Conservation (phyloP, 2,113 vertebrate genomes). For the Hepsetus odoe region DNA sequence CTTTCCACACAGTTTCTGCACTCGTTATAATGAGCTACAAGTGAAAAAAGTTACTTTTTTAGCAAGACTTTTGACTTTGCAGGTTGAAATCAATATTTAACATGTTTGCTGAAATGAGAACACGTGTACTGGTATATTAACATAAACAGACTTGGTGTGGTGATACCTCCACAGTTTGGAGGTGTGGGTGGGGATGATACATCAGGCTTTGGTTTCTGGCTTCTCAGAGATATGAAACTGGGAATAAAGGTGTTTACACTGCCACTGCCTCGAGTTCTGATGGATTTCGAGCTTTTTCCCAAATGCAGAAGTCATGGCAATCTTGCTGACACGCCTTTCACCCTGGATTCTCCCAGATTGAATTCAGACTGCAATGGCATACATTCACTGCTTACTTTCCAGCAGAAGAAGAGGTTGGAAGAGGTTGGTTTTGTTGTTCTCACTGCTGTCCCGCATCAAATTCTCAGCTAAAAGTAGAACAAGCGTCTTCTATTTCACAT, state of each 20-base stretch:
- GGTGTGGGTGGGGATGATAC: not conserved
- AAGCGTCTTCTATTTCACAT: too few relatives aligned
- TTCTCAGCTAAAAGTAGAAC: too few relatives aligned
- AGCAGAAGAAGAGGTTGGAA: not conserved
- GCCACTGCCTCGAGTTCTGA: not conserved
- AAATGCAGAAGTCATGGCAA: not conserved
- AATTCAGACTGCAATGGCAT: not conserved
- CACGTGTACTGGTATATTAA: too few relatives aligned
- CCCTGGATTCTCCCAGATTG: not conserved
- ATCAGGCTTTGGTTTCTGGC: not conserved
- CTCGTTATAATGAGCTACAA: too few relatives aligned
- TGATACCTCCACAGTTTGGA: not conserved
- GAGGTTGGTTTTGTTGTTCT: too few relatives aligned
- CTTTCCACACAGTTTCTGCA: too few relatives aligned
- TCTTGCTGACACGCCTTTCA: conserved; percentile 6
- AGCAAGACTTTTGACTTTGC: too few relatives aligned
- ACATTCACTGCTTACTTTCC: not conserved
- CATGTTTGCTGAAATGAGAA: too few relatives aligned
- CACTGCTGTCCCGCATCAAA: too few relatives aligned
- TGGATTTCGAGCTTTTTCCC: not conserved
- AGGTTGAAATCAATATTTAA: too few relatives aligned
- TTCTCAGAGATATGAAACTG: not conserved
- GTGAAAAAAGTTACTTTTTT: not conserved
- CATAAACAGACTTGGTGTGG: too few relatives aligned
- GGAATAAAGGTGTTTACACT: not conserved